Percentiles rank a stretch among this genome's conserved stretches.
Evolutionary conservation across 37 sponge, comb jelly and placozoan genomes (phyloP).

Genomic region (Beroe ovata): DNA sequence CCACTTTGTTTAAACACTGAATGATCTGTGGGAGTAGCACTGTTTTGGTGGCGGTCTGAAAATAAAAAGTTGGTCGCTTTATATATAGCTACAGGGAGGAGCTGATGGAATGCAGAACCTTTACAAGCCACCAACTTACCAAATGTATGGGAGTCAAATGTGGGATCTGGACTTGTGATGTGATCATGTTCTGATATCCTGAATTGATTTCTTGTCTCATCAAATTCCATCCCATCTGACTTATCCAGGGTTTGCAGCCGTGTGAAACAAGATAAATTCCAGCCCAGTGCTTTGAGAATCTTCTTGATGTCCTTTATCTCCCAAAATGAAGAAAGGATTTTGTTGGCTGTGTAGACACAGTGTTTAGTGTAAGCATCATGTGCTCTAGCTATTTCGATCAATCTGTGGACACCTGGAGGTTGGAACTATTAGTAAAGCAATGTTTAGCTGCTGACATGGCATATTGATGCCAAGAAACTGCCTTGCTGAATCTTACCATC

Average conservation of each 20-base stretch:
- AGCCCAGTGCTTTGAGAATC: conserved; percentile 34
- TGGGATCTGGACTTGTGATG: conserved; percentile 25
- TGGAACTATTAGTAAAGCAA: background rate
- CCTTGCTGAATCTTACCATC: too few relatives aligned
- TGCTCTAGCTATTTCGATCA: conserved; percentile 24
- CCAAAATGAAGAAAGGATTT: conserved; percentile 18
- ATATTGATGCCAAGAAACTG: too few relatives aligned
- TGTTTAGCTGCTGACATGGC: too few relatives aligned
- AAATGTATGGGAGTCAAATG: conserved; percentile 57
- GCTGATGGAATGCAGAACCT: too few relatives aligned
- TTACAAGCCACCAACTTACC: too few relatives aligned
- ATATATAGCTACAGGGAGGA: too few relatives aligned
- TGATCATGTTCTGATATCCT: background rate
- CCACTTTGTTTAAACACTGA: too few relatives aligned
- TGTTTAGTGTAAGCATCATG: conserved; percentile 22
- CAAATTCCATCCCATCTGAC: conserved; percentile 57
- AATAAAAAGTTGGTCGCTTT: too few relatives aligned
- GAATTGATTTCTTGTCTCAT: conserved; percentile 42
- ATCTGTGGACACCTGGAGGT: conserved; percentile 13
- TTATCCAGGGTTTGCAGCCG: conserved; percentile 50
- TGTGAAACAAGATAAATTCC: conserved; percentile 44
- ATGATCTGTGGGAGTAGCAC: too few relatives aligned
- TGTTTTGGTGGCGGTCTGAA: too few relatives aligned
- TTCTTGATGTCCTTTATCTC: conserved; percentile 47
- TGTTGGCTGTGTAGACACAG: conserved; percentile 44